Base-by-base conservation (phyloP, 2,113 vertebrate genomes). In the Saimiri boliviensis region DNA sequence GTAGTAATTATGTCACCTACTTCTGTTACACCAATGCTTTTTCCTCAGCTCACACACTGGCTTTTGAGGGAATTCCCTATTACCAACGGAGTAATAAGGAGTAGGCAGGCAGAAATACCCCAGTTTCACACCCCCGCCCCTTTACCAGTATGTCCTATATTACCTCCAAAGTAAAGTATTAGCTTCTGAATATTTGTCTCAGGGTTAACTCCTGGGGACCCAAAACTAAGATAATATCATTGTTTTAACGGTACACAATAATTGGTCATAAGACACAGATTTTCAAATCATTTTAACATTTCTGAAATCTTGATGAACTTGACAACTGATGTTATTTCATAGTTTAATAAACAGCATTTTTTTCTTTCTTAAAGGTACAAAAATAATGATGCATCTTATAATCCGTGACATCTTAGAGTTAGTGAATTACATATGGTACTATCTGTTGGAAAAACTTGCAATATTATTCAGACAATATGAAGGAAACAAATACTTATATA, bases 241-340 rank as follows among this genome's bases (percentile, higher is more conserved):
- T n/a, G 32, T n/a, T 68, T 68, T n/a, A n/a, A 66, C 8, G 6
- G 32, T n/a, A 68, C 32, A 68, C 32, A 68, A 16, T 71, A 58
- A 83, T 21, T 89, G 68, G 32, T 79, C 74, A 85, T 63, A 60
- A 93, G n/a, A 47, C 25, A 52, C 20, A 60, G 25, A 32, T 60
- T 94, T 95, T 58, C 30, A 85, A 90, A 84, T 63, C 3, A 8
- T 94, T 83, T 94, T 83, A 96, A 77, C 30, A 79, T 88, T 76
- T 94, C 42, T 37, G 23, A 77, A 84, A 92, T 76, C 63, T 86
- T 70, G 27, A 86, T 74, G 17, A 77, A 63, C 25, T 52, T 88
- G 71, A 42, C 3, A 56, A 21, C 8, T 58, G 4, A 71, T 37
- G 17, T 40, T 63, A 83, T 47, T 86, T 76, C 83, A 82, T 47